Evolutionary conservation across 2,113 vertebrate genomes (phyloP), one percentile per base, ranked within the genome.

Genomic region (Labrus mixtus): DNA sequence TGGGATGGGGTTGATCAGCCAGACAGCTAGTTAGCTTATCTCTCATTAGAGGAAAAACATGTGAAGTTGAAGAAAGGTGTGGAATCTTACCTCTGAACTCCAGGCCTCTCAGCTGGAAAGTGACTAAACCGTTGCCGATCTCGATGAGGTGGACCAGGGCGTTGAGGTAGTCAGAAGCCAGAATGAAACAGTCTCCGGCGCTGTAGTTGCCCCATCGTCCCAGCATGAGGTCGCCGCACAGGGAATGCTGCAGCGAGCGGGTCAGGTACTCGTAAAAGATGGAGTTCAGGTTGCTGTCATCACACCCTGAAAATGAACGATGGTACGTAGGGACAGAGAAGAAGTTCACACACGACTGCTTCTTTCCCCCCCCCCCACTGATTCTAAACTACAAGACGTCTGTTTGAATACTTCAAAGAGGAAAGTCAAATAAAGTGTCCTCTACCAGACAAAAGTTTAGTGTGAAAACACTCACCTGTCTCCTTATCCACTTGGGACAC

Each of bases 201-300:
- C 91, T 96, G 93, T 97, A 99, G 93, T 97, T 99, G 55, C 98
- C 98, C 98, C 98, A 99, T 43, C 98, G 97, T 29, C 98, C 98
- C 64, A 99, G 94, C 84, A 95, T 89, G 68, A 99, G 93, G 91
- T 99, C 98, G 29, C 98, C 98, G 63, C 98, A 98, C 36, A 99
- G 95, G 4, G 96, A 97, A 63, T 97, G 95, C 94, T 99, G 98
- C 63, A 99, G 95, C 0, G 98, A 97, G 82, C 97, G 95, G 0
- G 98, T 98, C 93, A 99, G 88, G 87, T 99, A 98, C 91, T 99
- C 98, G 5, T 99, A 99, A 82, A 99, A 99, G 85, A 99, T 97
- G 79, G 98, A 97, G 89, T 99, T 99, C 13, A 98, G 95, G 90
- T 98, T 99, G 94, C 98, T 98, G 82, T 98, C 97, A 20, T 99